Evolutionary conservation across 23 tunicate species (phyloP), one percentile per base, ranked within the genome.

Genomic region (Trididemnum nubilum): DNA sequence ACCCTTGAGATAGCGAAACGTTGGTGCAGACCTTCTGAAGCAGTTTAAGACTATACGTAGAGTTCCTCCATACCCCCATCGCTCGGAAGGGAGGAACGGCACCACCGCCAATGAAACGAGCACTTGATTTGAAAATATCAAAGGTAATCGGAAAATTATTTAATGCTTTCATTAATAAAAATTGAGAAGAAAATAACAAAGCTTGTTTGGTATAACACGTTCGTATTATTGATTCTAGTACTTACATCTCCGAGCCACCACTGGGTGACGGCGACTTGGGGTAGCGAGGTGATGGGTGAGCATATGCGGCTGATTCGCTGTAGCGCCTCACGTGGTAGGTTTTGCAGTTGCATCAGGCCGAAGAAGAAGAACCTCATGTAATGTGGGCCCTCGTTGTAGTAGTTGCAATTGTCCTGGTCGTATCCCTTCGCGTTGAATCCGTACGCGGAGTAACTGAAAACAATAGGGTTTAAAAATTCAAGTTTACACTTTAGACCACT

Each of bases 381-480:
- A 33, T 85, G 81, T 39, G 90, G 90, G 12, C 90, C 90, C 1
- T 30, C 27, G 28, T 35, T 36, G 82, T 85, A 85, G 76, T 71
- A 85, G 74, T 91, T 84, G 74, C 97, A 91, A 38, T 82, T 74
- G 61, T 91, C 97, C 35, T 54, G 27, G 74, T 91, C 97, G 49
- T 67, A 82, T 24, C 97, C 87, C 1, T 71, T 71, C 22, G 22
- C 35, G 38, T 91, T 76, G 73, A 80, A 91, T 3, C 97, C 97
- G 61, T 70, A 91, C 3, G 85, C 87, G 19, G 82, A 60, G 65
- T 36, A 85, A 34, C 97, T 91, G 72, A 44, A 73, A 39, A 12
- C n/a, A 44, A 82, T 12, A 0, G n/a, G n/a, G n/a, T n/a, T n/a
- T n/a, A n/a, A 28, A 30, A 25, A 65, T n/a, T n/a, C n/a, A n/a